Evolutionary conservation across 2,888 invertebrate species (phyloP).

Genomic region (Ichneumoninae sp.): DNA sequence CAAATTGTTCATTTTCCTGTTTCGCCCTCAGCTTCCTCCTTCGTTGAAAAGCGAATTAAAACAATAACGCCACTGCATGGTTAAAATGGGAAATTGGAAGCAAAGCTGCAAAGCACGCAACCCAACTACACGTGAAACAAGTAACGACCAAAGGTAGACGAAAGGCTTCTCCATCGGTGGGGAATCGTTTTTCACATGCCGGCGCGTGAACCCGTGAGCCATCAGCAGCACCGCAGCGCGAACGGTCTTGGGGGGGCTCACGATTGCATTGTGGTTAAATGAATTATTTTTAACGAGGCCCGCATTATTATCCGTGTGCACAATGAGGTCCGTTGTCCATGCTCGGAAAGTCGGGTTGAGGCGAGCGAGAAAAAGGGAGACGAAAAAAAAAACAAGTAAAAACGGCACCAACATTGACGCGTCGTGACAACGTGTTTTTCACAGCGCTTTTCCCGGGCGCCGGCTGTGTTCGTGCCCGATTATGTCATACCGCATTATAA

Average conservation of each 20-base stretch:
- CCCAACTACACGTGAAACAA: no score
- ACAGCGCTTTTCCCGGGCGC: conserved; percentile 47
- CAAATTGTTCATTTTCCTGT: no score
- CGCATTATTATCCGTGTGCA: conserved; percentile 75
- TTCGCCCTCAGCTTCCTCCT: no score
- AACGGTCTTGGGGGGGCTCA: not conserved
- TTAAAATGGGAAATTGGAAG: no score
- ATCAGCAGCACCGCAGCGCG: not conserved
- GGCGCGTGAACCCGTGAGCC: conserved; percentile 50
- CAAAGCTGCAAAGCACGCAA: no score
- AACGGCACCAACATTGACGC: conserved; percentile 34
- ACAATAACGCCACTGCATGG: no score
- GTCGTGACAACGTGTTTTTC: conserved; percentile 59
- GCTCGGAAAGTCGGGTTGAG: conserved; percentile 39
- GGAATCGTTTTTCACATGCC: conserved; percentile 12
- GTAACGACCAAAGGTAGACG: no score
- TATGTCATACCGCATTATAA: conserved; percentile 16
- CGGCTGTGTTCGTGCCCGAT: conserved; percentile 48
- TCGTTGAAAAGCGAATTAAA: no score
- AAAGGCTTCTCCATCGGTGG: no score
- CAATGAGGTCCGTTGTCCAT: conserved; percentile 70
- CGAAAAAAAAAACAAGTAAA: conserved; percentile 2
- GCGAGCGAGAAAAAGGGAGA: conserved; percentile 32
- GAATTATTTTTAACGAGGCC: conserved; percentile 82
- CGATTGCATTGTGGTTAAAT: conserved; percentile 75